Conservation (phyloP, 2,888 invertebrate genomes). For the Drosophila mimica region DNA sequence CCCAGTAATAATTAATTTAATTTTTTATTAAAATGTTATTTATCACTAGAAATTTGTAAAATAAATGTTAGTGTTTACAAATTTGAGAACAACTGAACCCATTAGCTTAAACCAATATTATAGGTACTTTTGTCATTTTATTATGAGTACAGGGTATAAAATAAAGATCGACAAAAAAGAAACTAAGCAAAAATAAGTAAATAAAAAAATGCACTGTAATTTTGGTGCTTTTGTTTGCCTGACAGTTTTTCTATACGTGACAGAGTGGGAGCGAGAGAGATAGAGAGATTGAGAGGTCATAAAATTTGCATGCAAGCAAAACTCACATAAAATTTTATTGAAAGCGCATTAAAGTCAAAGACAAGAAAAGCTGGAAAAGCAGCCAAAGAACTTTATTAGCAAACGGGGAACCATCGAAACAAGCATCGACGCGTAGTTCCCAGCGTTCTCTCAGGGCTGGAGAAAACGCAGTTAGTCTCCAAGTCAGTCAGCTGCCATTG, state of each 20-base stretch:
- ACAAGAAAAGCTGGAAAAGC: conserved; percentile 64
- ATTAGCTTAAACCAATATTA: background rate
- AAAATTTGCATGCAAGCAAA: conserved; percentile 80
- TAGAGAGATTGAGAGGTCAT: conserved; percentile 30
- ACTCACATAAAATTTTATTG: conserved; percentile 77
- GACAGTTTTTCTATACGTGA: conserved; percentile 34
- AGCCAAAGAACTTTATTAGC: conserved; percentile 75
- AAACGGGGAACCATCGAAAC: conserved; percentile 64
- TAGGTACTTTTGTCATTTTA: background rate
- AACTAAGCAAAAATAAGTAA: conserved; percentile 34
- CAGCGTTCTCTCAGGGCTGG: background rate
- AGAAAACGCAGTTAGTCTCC: conserved; percentile 58
- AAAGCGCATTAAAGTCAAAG: conserved; percentile 78
- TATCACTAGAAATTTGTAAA: background rate
- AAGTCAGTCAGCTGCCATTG: conserved; percentile 77
- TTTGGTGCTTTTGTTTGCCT: conserved; percentile 43
- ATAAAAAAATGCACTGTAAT: conserved; percentile 51
- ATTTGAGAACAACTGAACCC: background rate
- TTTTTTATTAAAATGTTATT: too few relatives aligned
- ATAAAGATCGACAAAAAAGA: conserved; percentile 20
- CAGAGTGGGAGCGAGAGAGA: background rate
- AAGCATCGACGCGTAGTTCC: conserved; percentile 44
- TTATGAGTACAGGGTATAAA: conserved; percentile 12
- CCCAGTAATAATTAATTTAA: conserved; percentile 9
- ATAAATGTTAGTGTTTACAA: background rate